A percentile compares a stretch with the other conserved stretches of the same genome.
Conservation (phyloP, 2,113 vertebrate genomes). For the Lasiurus cinereus region DNA sequence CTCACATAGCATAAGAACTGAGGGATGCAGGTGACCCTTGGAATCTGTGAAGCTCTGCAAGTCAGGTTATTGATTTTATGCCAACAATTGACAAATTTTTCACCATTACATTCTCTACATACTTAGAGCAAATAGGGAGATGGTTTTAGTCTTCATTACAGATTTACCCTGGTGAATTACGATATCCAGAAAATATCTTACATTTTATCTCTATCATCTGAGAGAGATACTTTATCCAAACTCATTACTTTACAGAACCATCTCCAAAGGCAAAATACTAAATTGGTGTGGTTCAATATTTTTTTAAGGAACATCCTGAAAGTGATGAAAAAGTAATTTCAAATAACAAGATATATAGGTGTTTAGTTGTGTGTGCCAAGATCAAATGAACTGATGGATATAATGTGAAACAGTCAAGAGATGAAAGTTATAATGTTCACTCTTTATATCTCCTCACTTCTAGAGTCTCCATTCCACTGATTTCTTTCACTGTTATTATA, state of each 20-base stretch:
- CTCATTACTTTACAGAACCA: constrained; percentile 8
- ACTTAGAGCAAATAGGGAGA: not conserved
- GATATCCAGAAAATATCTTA: not conserved
- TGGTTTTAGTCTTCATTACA: not conserved
- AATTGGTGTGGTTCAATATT: not conserved
- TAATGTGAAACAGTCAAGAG: constrained; percentile 3
- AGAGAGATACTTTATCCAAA: not conserved
- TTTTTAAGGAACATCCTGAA: not conserved
- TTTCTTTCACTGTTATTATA: not conserved
- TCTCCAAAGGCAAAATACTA: not conserved
- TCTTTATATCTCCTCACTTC: not conserved
- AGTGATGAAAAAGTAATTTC: constrained; percentile 14
- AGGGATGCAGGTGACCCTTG: not conserved
- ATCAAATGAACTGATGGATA: not conserved
- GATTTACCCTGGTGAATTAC: not conserved
- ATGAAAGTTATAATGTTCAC: not conserved
- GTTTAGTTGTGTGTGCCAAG: not conserved
- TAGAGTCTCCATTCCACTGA: not conserved
- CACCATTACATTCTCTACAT: not conserved
- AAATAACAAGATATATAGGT: not conserved
- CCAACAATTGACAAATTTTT: not conserved
- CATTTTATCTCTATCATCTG: not conserved
- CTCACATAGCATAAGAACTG: not conserved
- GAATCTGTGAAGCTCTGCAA: not conserved
- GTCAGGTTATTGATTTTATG: not conserved